Base-by-base conservation (phyloP, 2,797 vertebrate species). In the Cynodonichthys magdalenae region DNA sequence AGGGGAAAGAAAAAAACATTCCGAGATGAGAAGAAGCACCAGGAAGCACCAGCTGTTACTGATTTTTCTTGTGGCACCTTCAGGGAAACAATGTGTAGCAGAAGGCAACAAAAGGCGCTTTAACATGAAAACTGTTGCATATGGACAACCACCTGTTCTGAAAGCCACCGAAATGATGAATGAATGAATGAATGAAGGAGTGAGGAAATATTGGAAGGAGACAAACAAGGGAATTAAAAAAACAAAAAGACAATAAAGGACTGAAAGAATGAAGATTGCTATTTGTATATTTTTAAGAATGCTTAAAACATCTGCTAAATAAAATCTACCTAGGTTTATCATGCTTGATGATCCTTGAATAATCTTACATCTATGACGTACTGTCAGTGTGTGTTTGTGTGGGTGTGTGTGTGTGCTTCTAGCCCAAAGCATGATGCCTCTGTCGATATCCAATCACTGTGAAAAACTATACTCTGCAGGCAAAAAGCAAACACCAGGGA, bases 381-480 rank as follows among this genome's bases (percentile, higher is more conserved):
- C 61, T 42, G 5, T 45, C 1, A 18, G 34, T 49, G 17, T 45
- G 31, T 42, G 19, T 12, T 36, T 62, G 9, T 54, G 39, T 58
- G 59, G 59, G 63, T 45, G 70, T 65, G 66, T 36, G 56, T 64
- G 61, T 58, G 63, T 59, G 44, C 71, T 74, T 69, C 66, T 62
- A 41, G 67, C 80, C 60, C 53, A 63, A 67, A 77, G 81, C 66
- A 77, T 84, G 74, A 86, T 87, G 75, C 81, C 67, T 74, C 69
- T 87, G 84, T 89, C 76, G 48, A 88, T 87, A 85, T 81, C 76
- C 75, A 77, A 77, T 89, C 81, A 78, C 69, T 48, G 53, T 83
- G 83, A 88, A 82, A 80, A 86, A 80, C 75, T 80, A 67, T 62
- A 73, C 70, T 69, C 45, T 19, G 46, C 6, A 28, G 75, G 79